Evolutionary conservation across 2,113 vertebrate species (phyloP).

Genomic region (Callipepla californica): DNA sequence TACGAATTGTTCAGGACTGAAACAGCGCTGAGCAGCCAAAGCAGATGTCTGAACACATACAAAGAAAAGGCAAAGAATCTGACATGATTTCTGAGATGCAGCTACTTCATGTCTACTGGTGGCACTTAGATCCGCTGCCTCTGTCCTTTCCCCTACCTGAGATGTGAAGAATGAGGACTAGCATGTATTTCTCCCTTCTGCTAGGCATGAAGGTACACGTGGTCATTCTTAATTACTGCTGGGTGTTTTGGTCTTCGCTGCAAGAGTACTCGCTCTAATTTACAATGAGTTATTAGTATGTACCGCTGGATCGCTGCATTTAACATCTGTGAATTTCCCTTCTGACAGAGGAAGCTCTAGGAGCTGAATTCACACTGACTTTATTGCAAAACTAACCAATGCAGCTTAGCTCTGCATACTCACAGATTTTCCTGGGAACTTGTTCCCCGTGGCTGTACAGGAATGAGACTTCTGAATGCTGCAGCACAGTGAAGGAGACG

Average conservation of each 20-base stretch:
- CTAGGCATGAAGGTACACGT: fast-evolving
- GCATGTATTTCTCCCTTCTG: neutral
- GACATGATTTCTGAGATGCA: neutral
- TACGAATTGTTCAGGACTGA: neutral
- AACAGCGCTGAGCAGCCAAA: neutral
- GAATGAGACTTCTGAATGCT: neutral
- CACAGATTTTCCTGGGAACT: neutral
- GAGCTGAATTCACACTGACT: neutral
- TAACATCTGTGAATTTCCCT: neutral
- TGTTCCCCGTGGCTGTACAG: neutral
- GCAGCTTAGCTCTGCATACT: neutral
- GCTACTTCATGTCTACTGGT: neutral
- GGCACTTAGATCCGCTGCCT: neutral
- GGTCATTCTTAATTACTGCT: neutral
- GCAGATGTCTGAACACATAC: neutral
- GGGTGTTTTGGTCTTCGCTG: neutral
- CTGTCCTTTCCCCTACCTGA: neutral
- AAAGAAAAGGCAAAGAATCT: neutral
- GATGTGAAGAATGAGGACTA: neutral
- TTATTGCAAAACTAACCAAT: neutral
- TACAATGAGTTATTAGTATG: neutral
- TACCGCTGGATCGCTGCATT: too few species aligned
- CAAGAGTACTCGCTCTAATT: neutral
- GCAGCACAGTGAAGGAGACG: neutral
- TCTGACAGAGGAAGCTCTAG: neutral